Percentiles rank a stretch among this genome's conserved stretches.
Conservation (phyloP, 2,888 invertebrate species). For the Volucella inflata region DNA sequence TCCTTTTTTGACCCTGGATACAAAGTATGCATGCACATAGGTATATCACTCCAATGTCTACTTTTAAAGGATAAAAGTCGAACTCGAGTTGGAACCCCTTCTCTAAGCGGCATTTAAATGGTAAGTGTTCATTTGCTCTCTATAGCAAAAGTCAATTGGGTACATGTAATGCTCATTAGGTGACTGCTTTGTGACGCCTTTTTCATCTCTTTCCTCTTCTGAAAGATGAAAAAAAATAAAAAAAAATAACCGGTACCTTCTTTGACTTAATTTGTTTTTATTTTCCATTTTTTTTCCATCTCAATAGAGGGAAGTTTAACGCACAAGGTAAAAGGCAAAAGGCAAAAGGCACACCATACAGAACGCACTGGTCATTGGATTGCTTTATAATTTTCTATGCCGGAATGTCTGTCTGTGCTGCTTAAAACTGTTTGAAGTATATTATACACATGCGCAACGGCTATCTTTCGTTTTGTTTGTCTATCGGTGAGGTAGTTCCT, state of each 20-base stretch:
- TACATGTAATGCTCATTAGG: constrained; percentile 72
- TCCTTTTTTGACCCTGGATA: background rate
- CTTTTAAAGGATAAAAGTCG: constrained; percentile 40
- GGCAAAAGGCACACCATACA: too few species aligned
- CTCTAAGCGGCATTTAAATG: constrained; percentile 59
- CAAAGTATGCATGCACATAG: constrained; percentile 1
- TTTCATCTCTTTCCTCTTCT: constrained; percentile 30
- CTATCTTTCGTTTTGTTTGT: constrained; percentile 73
- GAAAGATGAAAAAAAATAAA: constrained; percentile 17
- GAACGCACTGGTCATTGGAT: constrained; percentile 14
- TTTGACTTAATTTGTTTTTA: constrained; percentile 71
- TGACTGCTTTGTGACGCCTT: constrained; percentile 52
- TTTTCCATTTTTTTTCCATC: constrained; percentile 46
- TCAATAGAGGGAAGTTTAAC: constrained; percentile 52
- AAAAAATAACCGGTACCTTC: constrained; percentile 66
- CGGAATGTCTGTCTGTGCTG: constrained; percentile 73
- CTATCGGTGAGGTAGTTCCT: constrained; percentile 67
- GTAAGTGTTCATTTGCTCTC: constrained; percentile 62
- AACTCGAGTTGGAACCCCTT: background rate
- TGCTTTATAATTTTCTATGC: constrained; percentile 56
- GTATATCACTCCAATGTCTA: background rate
- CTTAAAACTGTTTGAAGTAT: constrained; percentile 69
- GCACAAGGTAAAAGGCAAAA: constrained; percentile 6
- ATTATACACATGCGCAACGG: constrained; percentile 65
- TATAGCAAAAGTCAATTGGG: constrained; percentile 69